phyloP scores from a whole-genome alignment of 2,888 invertebrate species.

The Papilio gigon region DNA sequence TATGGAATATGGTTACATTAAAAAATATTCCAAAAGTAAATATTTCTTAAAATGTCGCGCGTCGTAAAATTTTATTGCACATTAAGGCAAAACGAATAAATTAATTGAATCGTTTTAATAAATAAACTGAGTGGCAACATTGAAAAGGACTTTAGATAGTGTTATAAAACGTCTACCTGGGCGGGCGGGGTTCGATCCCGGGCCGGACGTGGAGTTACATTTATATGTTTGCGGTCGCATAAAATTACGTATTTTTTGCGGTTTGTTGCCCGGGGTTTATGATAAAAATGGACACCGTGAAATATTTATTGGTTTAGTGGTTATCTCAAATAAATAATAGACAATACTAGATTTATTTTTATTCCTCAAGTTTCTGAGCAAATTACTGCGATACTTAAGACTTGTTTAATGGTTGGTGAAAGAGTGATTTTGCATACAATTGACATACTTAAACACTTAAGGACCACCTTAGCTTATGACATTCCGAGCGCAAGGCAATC shows the following conservation, averaged over 20 bases:
- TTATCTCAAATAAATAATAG: not conserved
- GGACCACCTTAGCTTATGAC: too few species aligned
- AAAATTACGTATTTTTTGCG: slow-evolving; percentile 40
- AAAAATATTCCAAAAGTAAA: not conserved
- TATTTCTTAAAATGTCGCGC: not conserved
- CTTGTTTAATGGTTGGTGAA: too few species aligned
- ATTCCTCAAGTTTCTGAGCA: too few species aligned
- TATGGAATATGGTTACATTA: not conserved
- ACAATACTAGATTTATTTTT: not conserved
- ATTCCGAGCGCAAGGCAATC: too few species aligned
- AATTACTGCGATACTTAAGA: too few species aligned
- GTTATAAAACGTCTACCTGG: slow-evolving; percentile 51
- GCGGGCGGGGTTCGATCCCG: slow-evolving; percentile 47
- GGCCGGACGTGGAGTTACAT: slow-evolving; percentile 45
- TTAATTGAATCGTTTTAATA: slow-evolving; percentile 30
- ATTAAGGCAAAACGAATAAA: slow-evolving; percentile 31
- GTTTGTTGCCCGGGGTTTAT: slow-evolving; percentile 9
- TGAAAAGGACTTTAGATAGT: slow-evolving; percentile 42
- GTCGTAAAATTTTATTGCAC: slow-evolving; percentile 28
- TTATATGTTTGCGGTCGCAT: slow-evolving; percentile 46
- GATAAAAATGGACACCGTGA: slow-evolving; percentile 33
- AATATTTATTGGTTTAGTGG: slow-evolving; percentile 21
- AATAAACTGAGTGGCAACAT: slow-evolving; percentile 38
- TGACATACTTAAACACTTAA: too few species aligned
- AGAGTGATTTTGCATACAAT: too few species aligned